Conservation (phyloP, 2,888 invertebrate genomes). For the Pollenia griseotomentosa region DNA sequence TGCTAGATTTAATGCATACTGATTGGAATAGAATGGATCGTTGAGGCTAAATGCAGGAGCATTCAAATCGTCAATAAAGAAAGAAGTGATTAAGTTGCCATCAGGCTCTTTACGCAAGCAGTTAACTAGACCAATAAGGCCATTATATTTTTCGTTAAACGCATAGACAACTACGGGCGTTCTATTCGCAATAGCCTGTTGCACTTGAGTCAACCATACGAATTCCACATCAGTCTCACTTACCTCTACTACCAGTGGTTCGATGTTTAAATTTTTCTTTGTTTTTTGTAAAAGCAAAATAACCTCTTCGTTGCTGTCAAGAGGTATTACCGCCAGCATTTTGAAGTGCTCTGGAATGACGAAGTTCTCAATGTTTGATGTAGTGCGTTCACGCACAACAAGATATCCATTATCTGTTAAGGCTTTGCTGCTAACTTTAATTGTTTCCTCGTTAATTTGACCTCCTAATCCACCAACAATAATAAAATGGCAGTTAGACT, state of each 20-base stretch:
- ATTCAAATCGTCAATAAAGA: conserved; percentile 87
- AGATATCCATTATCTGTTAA: conserved; percentile 87
- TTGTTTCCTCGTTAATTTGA: conserved; percentile 77
- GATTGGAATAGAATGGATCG: conserved; percentile 87
- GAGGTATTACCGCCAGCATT: conserved; percentile 78
- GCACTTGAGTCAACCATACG: conserved; percentile 80
- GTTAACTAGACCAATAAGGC: conserved; percentile 94
- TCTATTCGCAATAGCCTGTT: conserved; percentile 78
- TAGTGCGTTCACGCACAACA: conserved; percentile 86
- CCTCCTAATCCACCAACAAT: conserved; percentile 77
- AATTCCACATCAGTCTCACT: conserved; percentile 78
- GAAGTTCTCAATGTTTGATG: conserved; percentile 83
- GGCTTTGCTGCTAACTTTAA: conserved; percentile 84
- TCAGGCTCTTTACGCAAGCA: conserved; percentile 93
- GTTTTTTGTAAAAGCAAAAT: conserved; percentile 79
- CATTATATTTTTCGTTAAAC: conserved; percentile 89
- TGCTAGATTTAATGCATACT: conserved; percentile 90
- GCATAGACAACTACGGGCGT: conserved; percentile 87
- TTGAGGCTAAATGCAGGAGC: conserved; percentile 88
- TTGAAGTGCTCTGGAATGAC: conserved; percentile 78
- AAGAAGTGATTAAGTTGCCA: conserved; percentile 87
- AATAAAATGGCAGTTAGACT: conserved; percentile 81
- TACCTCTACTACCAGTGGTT: conserved; percentile 78
- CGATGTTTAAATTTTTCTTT: conserved; percentile 74
- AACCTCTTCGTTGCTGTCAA: conserved; percentile 79